These are phyloP conservation scores for Hylaeus volcanicus DNA, from an alignment of 1,140 invertebrate genomes.

Conservation along the genomic window DNA sequence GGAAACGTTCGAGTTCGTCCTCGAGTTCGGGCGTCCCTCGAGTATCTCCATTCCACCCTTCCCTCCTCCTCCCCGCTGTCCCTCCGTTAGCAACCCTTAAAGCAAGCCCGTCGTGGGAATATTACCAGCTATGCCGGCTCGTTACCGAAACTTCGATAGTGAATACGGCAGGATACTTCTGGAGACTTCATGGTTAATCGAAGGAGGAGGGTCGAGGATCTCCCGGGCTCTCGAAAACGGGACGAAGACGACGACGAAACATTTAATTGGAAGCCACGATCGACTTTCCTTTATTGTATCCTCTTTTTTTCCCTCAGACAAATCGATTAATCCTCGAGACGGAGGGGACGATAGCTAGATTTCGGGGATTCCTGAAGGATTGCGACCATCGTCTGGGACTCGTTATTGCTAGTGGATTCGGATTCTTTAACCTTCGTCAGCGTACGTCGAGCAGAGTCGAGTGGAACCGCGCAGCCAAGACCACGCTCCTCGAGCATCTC, in stretches of 20 bases:
- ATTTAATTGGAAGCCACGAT: slow-evolving; percentile 43
- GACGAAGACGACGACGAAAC: neutral
- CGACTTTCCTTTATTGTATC: slow-evolving; percentile 1
- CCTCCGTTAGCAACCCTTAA: slow-evolving; percentile 34
- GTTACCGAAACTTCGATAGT: slow-evolving; percentile 60
- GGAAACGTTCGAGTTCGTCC: slow-evolving; percentile 1
- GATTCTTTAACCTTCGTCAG: no score
- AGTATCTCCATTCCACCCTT: slow-evolving; percentile 7
- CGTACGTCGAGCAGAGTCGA: no score
- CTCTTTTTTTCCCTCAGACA: neutral
- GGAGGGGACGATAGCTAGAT: neutral
- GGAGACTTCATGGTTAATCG: slow-evolving; percentile 59
- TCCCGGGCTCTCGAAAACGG: neutral
- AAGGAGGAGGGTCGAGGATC: slow-evolving; percentile 1
- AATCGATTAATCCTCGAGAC: slow-evolving; percentile 12
- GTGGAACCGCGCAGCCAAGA: no score
- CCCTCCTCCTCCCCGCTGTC: neutral
- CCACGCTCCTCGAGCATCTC: no score
- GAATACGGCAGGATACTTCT: slow-evolving; percentile 45
- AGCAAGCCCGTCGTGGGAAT: slow-evolving; percentile 57
- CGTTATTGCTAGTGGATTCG: neutral
- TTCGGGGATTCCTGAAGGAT: neutral
- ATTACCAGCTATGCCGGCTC: slow-evolving; percentile 56
- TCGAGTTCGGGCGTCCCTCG: slow-evolving; percentile 22
- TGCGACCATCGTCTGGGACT: neutral